A percentile compares a stretch with the other conserved stretches of the same genome.
Evolutionary conservation across 1,140 invertebrate genomes (phyloP).

Genomic region (Theocolax elegans): DNA sequence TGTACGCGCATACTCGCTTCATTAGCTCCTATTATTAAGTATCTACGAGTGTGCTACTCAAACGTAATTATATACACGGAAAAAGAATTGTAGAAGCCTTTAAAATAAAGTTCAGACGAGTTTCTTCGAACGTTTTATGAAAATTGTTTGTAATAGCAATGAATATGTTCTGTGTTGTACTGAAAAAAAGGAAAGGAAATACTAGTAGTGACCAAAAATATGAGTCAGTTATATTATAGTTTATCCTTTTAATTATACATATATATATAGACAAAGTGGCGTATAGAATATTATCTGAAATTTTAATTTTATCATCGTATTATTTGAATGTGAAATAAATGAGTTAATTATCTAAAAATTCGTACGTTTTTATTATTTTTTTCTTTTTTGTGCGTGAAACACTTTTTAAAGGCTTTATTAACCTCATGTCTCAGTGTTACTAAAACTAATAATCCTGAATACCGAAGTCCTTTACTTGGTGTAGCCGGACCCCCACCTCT

Average conservation of each 20-base stretch:
- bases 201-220: conserved; percentile 17
- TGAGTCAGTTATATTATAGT: conserved; percentile 35
- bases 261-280: conserved; percentile 19
- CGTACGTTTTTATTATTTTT: conserved; percentile 37
- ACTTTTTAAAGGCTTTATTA: conserved; percentile 35
- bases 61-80: conserved; percentile 25
- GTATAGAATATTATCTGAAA: conserved; percentile 25
- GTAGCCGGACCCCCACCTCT: conserved; percentile 65
- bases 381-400: conserved; percentile 36
- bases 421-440: conserved; percentile 38
- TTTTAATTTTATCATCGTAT: conserved; percentile 32
- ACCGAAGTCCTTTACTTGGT: conserved; percentile 56
- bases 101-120: conserved; percentile 28
- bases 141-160: conserved; percentile 31
- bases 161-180: conserved; percentile 36
- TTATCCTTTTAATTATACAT: conserved; percentile 29
- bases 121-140: conserved; percentile 32
- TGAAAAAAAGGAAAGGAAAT: conserved; percentile 23
- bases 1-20: conserved; percentile 18
- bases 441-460: conserved; percentile 37
- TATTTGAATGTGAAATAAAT: conserved; percentile 43
- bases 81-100: conserved; percentile 36
- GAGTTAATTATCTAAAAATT: conserved; percentile 38
- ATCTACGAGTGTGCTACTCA: conserved; percentile 14
- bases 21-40: conserved; percentile 19